Evolutionary conservation across 2,888 invertebrate species (phyloP).

Genomic region (Chymomyza fuscimana): DNA sequence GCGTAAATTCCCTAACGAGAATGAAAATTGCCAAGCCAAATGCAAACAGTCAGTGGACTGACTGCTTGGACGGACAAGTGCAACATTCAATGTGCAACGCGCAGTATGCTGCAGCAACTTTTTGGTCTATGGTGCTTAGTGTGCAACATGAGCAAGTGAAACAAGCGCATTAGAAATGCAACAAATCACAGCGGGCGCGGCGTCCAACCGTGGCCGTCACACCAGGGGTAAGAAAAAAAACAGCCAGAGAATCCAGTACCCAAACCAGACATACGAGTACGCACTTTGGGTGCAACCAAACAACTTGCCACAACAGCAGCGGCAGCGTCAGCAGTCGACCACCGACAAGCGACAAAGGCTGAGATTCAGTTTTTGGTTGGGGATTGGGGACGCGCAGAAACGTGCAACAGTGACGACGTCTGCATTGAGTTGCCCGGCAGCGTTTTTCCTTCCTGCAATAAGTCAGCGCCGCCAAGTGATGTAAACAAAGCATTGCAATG

Average conservation of each 20-base stretch:
- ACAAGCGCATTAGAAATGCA: constrained; percentile 70
- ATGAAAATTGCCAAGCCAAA: constrained; percentile 50
- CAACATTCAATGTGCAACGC: constrained; percentile 18
- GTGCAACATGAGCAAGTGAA: constrained; percentile 61
- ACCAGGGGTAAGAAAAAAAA: constrained; percentile 27
- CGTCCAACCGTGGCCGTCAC: constrained; percentile 39
- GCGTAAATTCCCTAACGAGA: constrained; percentile 62
- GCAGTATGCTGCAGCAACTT: constrained; percentile 35
- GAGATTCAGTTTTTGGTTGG: constrained; percentile 8
- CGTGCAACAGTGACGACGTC: constrained; percentile 36
- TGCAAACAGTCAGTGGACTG: background rate
- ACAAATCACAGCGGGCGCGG: constrained; percentile 61
- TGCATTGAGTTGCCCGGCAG: constrained; percentile 69
- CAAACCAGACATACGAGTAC: constrained; percentile 58
- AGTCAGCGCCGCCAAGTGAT: constrained; percentile 49
- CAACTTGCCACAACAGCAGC: constrained; percentile 36
- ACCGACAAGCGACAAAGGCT: constrained; percentile 24
- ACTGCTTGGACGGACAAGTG: constrained; percentile 45
- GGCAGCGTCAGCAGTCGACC: constrained; percentile 26
- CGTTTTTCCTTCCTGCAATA: constrained; percentile 72
- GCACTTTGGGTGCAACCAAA: constrained; percentile 68
- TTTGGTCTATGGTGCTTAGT: background rate
- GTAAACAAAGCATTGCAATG: constrained; percentile 1
- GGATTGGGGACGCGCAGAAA: constrained; percentile 35
- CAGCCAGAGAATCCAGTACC: constrained; percentile 38